These are phyloP conservation scores for Pica pica DNA, from an alignment of 2,113 vertebrate genomes.

Conservation along the genomic window DNA sequence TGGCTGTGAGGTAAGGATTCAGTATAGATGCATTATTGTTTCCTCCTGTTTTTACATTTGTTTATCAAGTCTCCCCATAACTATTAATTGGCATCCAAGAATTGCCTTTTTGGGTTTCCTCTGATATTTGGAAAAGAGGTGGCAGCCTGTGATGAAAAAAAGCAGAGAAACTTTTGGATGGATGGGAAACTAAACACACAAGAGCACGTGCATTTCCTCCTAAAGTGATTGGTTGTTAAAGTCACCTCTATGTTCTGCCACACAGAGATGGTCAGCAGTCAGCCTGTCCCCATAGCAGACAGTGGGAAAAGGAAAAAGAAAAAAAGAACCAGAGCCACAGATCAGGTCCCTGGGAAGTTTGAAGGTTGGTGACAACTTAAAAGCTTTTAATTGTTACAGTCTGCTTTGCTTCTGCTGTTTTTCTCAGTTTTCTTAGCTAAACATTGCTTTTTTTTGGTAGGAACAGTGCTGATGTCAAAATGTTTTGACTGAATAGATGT, in stretches of 20 bases:
- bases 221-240: not conserved
- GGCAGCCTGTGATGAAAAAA: not conserved
- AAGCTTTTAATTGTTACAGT: not conserved
- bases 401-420: not conserved
- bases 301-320: slow-evolving; percentile 86
- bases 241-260: slow-evolving; percentile 30
- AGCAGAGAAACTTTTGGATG: not conserved
- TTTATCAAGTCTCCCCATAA: not conserved
- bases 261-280: slow-evolving; percentile 84
- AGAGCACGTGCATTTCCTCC: not conserved
- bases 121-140: not conserved
- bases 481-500: not conserved
- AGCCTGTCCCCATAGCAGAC: slow-evolving; percentile 82
- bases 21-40: not conserved
- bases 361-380: slow-evolving; percentile 76
- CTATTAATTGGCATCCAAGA: not conserved
- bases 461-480: not conserved
- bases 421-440: not conserved
- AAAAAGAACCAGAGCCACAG: slow-evolving; percentile 83
- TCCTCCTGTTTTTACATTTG: not conserved
- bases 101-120: not conserved
- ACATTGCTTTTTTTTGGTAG: not conserved
- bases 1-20: not conserved
- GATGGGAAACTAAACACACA: not conserved
- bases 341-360: slow-evolving; percentile 85